Conservation (phyloP, 1,140 invertebrate genomes). For the Branchinecta lindahli region DNA sequence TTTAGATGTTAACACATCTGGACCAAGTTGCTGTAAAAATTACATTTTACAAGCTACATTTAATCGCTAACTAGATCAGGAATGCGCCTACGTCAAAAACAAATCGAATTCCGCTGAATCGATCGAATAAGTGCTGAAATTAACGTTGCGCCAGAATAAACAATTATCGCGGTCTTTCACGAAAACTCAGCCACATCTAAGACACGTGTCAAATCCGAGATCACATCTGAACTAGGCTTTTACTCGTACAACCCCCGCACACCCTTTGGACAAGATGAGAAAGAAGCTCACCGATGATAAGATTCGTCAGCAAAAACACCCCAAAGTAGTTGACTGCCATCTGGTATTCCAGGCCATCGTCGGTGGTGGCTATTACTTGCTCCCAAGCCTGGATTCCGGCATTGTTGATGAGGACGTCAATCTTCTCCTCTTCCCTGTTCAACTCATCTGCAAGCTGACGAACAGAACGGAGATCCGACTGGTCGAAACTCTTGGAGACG, state of each 20-base stretch:
- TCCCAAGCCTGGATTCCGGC: constrained; percentile 29
- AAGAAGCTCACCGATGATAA: constrained; percentile 42
- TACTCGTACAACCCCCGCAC: neutral
- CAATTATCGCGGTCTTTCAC: too few species aligned
- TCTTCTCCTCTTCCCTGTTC: constrained; percentile 25
- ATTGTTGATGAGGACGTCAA: constrained; percentile 41
- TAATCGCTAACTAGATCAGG: too few species aligned
- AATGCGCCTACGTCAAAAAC: too few species aligned
- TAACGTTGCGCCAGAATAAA: too few species aligned
- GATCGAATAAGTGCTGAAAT: too few species aligned
- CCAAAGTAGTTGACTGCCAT: constrained; percentile 68
- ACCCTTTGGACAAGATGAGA: neutral
- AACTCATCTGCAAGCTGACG: constrained; percentile 29
- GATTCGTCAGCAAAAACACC: constrained; percentile 60
- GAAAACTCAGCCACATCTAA: too few species aligned
- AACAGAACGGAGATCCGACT: constrained; percentile 29
- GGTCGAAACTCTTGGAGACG: constrained; percentile 28
- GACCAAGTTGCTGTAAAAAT: too few species aligned
- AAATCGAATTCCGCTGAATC: too few species aligned
- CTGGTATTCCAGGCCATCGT: constrained; percentile 32
- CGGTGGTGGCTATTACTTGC: neutral
- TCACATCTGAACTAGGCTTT: too few species aligned
- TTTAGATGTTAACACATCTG: too few species aligned
- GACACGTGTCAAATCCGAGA: too few species aligned
- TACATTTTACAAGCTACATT: too few species aligned